Evolutionary conservation across 2,888 invertebrate genomes (phyloP), one percentile per base, ranked within the genome.

Genomic region (Sycophila texana): DNA sequence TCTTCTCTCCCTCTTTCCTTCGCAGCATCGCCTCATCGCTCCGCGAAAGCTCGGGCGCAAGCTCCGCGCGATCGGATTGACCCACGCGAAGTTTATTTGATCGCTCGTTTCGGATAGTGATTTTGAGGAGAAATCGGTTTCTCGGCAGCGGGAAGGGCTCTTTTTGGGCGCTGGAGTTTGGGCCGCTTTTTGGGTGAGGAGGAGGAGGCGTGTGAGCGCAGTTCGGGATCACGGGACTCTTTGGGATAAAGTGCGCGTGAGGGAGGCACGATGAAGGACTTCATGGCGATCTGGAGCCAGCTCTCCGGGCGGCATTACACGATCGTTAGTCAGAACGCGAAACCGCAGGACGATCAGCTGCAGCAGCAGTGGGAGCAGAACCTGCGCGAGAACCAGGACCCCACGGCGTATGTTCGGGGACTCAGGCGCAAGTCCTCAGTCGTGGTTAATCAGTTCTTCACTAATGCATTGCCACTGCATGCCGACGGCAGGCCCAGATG

Each of bases 301-400:
- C 89, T 92, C 49, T 87, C 93, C 67, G 91, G 92, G 3, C 90
- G 92, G 76, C 91, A 92, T n/a, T 94, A 94, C 85, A 92, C 93
- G 51, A 90, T 91, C 39, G 93, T 92, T 65, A 92, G 91, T 85
- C 88, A 90, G 0, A 89, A 84, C 63, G 73, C 79, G 3, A 84
- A 83, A 60, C 10, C 7, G 39, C 58, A 77, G 13, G 65, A 47
- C 49, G 81, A 83, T 2, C 47, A 49, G 30, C 20, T 58, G 70
- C 72, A 72, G 20, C 73, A 72, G 7, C 72, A 66, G 39, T 30
- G 39, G 49, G 75, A 75, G 16, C 47, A 58, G 53, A 65, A 71
- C 22, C 13, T 63, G 4, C 47, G 39, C 20, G 74, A 74, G 2
- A 58, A 18, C 13, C 60, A 63, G 16, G 72, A 77, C n/a, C 63